Conservation (phyloP, 2,888 invertebrate species). For the Desoria tigrina region DNA sequence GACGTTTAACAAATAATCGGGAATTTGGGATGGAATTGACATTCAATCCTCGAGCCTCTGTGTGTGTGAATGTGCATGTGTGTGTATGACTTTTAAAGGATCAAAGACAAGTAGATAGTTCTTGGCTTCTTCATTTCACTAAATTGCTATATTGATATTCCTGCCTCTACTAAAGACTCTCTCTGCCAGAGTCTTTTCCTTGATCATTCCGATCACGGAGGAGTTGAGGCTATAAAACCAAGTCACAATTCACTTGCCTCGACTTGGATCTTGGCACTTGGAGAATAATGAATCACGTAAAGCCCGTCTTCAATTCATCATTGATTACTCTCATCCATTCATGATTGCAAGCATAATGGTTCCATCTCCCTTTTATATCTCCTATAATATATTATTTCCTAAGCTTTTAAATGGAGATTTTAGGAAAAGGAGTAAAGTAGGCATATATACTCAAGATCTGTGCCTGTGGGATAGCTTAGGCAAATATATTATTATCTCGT, state of each 20-base stretch:
- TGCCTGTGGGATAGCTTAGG: not conserved
- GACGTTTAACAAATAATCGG: too few species aligned
- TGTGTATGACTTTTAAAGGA: too few species aligned
- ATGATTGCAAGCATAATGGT: not conserved
- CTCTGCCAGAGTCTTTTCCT: not conserved
- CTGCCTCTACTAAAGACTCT: too few species aligned
- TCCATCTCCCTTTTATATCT: not conserved
- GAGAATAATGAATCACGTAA: constrained; percentile 9
- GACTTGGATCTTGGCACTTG: constrained; percentile 6
- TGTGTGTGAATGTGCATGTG: too few species aligned
- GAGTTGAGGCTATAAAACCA: not conserved
- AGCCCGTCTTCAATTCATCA: constrained; percentile 10
- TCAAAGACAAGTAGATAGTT: too few species aligned
- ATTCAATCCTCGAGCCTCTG: too few species aligned
- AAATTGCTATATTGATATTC: too few species aligned
- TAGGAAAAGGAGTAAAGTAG: too few species aligned
- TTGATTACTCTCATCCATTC: constrained; percentile 6
- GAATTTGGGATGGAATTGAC: too few species aligned
- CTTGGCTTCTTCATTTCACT: too few species aligned
- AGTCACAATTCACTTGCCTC: constrained; percentile 8
- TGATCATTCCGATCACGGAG: constrained; percentile 7
- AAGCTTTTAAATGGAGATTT: not conserved
- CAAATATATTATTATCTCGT: not conserved
- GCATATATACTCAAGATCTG: not conserved
- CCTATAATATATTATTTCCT: too few species aligned